Conservation (phyloP, 1,140 invertebrate species). For the Galleria mellonella region DNA sequence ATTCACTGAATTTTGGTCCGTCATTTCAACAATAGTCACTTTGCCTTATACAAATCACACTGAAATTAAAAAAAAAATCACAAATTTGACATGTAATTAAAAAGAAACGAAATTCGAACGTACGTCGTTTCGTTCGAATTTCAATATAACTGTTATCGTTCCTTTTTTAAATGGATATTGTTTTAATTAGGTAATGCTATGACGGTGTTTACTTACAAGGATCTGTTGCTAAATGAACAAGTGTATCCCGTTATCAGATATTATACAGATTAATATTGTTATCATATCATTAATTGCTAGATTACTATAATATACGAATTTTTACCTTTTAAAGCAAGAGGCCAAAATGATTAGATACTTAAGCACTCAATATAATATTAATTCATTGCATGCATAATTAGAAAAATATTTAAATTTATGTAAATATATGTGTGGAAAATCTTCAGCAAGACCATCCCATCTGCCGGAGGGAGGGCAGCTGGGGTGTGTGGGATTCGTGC, state of each 20-base stretch:
- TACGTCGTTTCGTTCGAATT: not conserved
- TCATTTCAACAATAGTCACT: conserved; percentile 25
- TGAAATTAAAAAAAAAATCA: conserved; percentile 9
- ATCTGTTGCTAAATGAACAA: conserved; percentile 34
- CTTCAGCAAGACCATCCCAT: too few relatives aligned
- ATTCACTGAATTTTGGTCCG: conserved; percentile 35
- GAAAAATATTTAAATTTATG: too few relatives aligned
- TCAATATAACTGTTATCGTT: not conserved
- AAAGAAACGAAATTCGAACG: not conserved
- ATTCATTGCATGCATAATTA: too few relatives aligned
- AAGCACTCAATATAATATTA: too few relatives aligned
- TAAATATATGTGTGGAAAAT: too few relatives aligned
- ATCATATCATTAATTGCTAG: conserved; percentile 53
- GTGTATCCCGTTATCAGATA: conserved; percentile 28
- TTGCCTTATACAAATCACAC: conserved; percentile 5
- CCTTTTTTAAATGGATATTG: conserved; percentile 7
- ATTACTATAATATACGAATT: conserved; percentile 23
- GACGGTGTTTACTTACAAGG: conserved; percentile 28
- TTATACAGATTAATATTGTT: conserved; percentile 36
- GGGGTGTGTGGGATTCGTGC: too few relatives aligned
- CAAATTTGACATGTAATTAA: not conserved
- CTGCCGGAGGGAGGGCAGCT: too few relatives aligned
- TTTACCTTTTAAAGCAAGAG: not conserved
- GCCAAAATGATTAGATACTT: not conserved
- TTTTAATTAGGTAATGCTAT: conserved; percentile 1